phyloP scores from a whole-genome alignment of 2,113 vertebrate species.

The Aspidoscelis tigris region DNA sequence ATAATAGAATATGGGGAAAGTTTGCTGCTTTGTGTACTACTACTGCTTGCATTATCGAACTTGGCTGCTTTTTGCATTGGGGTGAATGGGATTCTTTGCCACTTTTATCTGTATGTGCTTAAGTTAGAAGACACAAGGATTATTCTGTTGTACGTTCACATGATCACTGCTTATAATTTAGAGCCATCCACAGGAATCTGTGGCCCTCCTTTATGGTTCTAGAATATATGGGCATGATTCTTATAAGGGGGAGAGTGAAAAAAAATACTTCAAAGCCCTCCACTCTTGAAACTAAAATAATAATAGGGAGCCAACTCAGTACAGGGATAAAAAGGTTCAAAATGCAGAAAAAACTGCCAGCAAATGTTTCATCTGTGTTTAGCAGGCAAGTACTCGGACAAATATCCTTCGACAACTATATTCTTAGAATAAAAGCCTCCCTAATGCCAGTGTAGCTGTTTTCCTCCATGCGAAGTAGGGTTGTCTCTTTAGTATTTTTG shows the following conservation, averaged over 20 bases:
- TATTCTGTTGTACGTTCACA: background rate
- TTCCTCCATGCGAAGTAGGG: background rate
- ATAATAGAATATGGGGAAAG: background rate
- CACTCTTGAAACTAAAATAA: background rate
- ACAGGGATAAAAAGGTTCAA: background rate
- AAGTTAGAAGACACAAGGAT: background rate
- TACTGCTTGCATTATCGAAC: no score
- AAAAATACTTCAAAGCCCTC: constrained; percentile 1
- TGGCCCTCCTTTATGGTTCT: background rate
- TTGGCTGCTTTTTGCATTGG: background rate
- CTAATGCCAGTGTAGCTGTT: background rate
- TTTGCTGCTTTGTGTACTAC: background rate
- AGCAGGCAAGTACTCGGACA: background rate
- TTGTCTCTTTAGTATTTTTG: background rate
- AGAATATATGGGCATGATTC: background rate
- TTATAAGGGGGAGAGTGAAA: background rate
- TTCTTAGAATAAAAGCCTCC: no score
- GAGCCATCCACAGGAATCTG: no score
- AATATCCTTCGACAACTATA: background rate
- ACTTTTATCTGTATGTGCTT: background rate
- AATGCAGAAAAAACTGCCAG: no score
- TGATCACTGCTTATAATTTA: background rate
- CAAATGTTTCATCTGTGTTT: background rate
- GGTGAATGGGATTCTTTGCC: no score
- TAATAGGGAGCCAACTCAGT: background rate